These are phyloP conservation scores for Sicus ferrugineus DNA, from an alignment of 2,888 invertebrate species.

Conservation along the genomic window DNA sequence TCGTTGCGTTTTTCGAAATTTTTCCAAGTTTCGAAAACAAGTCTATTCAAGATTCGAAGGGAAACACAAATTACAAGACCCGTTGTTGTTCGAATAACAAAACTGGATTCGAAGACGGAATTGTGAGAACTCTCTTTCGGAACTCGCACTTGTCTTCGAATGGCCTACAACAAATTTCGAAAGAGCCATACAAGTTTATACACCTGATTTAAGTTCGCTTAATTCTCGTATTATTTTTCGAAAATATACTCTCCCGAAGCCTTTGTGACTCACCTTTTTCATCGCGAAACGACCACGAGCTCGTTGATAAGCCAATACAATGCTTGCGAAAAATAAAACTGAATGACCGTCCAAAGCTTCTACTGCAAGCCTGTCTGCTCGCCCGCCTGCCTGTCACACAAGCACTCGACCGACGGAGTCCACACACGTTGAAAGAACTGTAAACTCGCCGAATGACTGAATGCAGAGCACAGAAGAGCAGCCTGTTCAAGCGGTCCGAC, in stretches of 20 bases:
- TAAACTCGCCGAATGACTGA: slow-evolving; percentile 39
- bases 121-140: background rate
- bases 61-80: too few relatives aligned
- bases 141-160: background rate
- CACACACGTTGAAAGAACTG: slow-evolving; percentile 38
- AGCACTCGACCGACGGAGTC: background rate
- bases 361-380: too few relatives aligned
- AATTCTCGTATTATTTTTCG: too few relatives aligned
- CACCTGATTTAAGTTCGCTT: background rate
- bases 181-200: background rate
- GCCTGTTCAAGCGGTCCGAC: slow-evolving; percentile 34
- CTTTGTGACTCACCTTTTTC: background rate
- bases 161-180: background rate
- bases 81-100: too few relatives aligned
- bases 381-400: too few relatives aligned
- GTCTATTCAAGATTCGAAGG: too few relatives aligned
- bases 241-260: background rate
- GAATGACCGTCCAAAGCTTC: too few relatives aligned
- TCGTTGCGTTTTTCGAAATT: too few relatives aligned
- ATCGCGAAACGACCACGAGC: background rate
- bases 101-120: too few relatives aligned
- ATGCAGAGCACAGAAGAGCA: slow-evolving; percentile 33
- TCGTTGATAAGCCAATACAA: background rate
- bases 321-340: background rate
- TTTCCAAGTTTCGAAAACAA: too few relatives aligned